Percentiles rank a stretch among this genome's conserved stretches.
Conservation (phyloP, 1,140 invertebrate species). For the Atta texana region DNA sequence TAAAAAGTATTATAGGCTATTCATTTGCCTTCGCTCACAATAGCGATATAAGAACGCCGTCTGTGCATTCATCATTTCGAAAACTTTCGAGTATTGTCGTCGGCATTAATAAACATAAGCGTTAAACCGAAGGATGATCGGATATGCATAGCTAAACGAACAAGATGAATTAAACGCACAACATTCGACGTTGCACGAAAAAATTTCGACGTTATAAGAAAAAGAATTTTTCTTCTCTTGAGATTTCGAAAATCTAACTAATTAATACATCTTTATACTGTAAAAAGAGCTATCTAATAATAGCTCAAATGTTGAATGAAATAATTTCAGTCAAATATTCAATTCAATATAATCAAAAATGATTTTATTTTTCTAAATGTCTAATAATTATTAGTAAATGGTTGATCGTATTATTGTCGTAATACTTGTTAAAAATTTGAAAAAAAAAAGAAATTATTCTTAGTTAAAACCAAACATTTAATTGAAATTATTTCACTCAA, state of each 20-base stretch:
- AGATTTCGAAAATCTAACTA: background rate
- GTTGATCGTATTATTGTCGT: too few relatives aligned
- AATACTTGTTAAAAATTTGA: too few relatives aligned
- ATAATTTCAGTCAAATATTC: too few relatives aligned
- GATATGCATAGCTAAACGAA: background rate
- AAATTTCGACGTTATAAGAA: background rate
- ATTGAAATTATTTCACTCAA: too few relatives aligned
- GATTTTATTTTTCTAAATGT: too few relatives aligned
- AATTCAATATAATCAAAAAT: too few relatives aligned
- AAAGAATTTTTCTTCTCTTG: background rate
- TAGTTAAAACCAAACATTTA: too few relatives aligned
- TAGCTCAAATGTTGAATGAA: too few relatives aligned
- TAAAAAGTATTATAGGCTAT: constrained; percentile 21
- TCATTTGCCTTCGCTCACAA: constrained; percentile 15
- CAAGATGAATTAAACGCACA: background rate
- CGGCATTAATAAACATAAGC: constrained; percentile 44
- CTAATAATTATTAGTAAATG: too few relatives aligned
- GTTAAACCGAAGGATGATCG: constrained; percentile 2
- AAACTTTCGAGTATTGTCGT: constrained; percentile 13
- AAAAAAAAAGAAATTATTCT: too few relatives aligned
- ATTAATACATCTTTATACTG: too few relatives aligned
- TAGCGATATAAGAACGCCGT: constrained; percentile 1
- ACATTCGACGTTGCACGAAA: background rate
- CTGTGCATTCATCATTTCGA: background rate
- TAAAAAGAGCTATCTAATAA: too few relatives aligned